Evolutionary conservation across 2,797 vertebrate genomes (phyloP).

Genomic region (Lemur catta): DNA sequence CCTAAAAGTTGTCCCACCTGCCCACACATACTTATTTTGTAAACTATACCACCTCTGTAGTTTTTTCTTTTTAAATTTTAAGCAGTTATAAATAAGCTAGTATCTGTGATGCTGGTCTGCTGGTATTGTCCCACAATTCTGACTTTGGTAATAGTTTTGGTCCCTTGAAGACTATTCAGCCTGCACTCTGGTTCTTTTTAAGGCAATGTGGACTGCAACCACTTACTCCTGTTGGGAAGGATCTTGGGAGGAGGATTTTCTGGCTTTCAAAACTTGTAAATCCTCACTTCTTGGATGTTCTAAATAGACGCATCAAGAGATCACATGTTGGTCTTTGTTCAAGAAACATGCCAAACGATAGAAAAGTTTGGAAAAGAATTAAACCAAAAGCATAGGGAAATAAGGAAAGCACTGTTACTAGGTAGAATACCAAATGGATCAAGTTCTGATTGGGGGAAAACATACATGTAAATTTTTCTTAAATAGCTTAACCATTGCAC

Average conservation of each 20-base stretch:
- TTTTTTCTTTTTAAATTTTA: not conserved
- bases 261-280: not conserved
- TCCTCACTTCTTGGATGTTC: not conserved
- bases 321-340: conserved; percentile 8
- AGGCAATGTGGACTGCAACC: not conserved
- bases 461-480: not conserved
- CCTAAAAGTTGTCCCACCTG: not conserved
- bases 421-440: not conserved
- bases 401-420: not conserved
- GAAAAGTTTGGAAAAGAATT: not conserved
- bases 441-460: not conserved
- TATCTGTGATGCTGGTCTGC: not conserved
- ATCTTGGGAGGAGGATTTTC: not conserved
- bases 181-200: not conserved
- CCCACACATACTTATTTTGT: not conserved
- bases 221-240: not conserved
- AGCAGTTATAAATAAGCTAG: not conserved
- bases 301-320: not conserved
- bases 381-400: not conserved
- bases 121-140: not conserved
- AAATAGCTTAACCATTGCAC: not conserved
- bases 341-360: not conserved
- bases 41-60: not conserved
- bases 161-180: not conserved
- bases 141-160: not conserved